Percentiles rank a stretch among this genome's conserved stretches.
phyloP scores from a whole-genome alignment of 1,140 invertebrate species.

The Meteorus sp. region DNA sequence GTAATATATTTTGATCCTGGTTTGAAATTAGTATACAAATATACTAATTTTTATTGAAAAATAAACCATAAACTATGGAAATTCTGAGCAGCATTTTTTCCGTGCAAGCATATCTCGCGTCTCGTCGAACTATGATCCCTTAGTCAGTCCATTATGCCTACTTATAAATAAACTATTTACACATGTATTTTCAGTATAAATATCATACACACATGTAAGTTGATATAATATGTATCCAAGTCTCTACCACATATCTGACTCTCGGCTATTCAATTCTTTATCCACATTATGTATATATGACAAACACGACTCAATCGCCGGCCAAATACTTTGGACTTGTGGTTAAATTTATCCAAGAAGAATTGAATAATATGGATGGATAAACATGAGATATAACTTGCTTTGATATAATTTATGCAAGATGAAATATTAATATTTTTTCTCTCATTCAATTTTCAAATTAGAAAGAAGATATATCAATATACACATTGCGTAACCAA shows the following conservation, averaged over 20 bases:
- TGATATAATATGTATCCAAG: constrained; percentile 55
- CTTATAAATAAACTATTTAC: background rate
- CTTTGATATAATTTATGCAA: too few relatives aligned
- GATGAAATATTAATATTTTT: too few relatives aligned
- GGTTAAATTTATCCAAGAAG: background rate
- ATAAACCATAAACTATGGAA: too few relatives aligned
- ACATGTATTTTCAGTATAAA: background rate
- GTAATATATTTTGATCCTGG: too few relatives aligned
- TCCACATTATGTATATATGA: constrained; percentile 56
- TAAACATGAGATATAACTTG: background rate
- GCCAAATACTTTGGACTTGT: constrained; percentile 55
- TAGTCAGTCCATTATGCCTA: constrained; percentile 3
- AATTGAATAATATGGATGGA: background rate
- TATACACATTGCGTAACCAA: background rate
- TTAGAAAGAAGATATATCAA: background rate
- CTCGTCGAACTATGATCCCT: background rate
- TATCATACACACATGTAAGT: constrained; percentile 31
- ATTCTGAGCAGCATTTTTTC: too few relatives aligned
- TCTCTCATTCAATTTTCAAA: background rate
- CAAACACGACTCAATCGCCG: constrained; percentile 54
- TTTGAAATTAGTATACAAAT: too few relatives aligned
- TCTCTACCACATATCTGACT: constrained; percentile 56
- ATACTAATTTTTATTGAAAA: too few relatives aligned
- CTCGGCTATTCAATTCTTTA: constrained; percentile 58
- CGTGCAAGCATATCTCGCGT: background rate